phyloP scores from a whole-genome alignment of 2,888 invertebrate genomes.

The Lottia scabra region DNA sequence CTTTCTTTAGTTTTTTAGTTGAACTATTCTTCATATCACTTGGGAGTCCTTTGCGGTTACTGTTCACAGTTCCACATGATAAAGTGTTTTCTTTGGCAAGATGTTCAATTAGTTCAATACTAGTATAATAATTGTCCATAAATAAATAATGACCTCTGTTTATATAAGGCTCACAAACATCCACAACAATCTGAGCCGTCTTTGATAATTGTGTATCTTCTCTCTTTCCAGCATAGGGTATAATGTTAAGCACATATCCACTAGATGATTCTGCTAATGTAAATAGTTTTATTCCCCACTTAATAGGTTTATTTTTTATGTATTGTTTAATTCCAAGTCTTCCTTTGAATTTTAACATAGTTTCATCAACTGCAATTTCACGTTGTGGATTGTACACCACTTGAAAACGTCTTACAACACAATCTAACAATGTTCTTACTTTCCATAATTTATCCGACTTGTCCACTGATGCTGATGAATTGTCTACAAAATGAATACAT shows the following conservation, averaged over 20 bases:
- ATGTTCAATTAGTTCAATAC: background rate
- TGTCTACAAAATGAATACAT: background rate
- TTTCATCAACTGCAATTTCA: constrained; percentile 3
- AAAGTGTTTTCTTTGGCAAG: background rate
- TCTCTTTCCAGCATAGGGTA: background rate
- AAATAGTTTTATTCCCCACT: constrained; percentile 2
- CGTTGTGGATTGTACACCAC: background rate
- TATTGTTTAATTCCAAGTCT: background rate
- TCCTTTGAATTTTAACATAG: background rate
- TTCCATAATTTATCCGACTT: background rate
- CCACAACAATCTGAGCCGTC: background rate
- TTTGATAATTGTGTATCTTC: background rate
- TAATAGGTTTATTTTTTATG: background rate
- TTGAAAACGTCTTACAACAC: background rate
- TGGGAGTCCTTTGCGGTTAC: background rate
- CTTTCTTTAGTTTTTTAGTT: constrained; percentile 7
- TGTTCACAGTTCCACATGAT: background rate
- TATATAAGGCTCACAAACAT: background rate
- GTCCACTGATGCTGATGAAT: background rate
- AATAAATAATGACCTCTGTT: background rate
- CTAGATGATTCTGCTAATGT: background rate
- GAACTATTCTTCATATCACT: background rate
- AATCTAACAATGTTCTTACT: background rate
- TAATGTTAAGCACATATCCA: background rate
- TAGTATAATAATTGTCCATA: background rate